phyloP scores from a whole-genome alignment of 2,797 vertebrate genomes.

The Perodicticus potto region DNA sequence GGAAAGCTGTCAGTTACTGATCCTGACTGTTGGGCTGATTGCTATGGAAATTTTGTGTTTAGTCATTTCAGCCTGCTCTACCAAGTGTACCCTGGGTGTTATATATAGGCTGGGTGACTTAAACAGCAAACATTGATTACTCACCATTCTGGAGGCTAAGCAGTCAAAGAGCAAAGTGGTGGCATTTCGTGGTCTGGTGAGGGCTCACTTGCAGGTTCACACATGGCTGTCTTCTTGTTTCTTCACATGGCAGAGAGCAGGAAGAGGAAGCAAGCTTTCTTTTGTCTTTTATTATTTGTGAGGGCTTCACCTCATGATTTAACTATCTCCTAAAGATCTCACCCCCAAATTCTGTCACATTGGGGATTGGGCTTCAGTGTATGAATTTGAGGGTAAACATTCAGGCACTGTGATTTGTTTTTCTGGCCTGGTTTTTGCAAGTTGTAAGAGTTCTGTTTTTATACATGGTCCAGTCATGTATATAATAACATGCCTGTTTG shows the following conservation, averaged over 20 bases:
- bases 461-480: background rate
- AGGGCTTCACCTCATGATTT: background rate
- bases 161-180: background rate
- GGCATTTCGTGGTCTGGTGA: background rate
- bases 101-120: background rate
- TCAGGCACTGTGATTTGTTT: background rate
- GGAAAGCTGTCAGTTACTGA: background rate
- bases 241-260: background rate
- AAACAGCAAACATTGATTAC: background rate
- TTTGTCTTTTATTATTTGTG: background rate
- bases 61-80: background rate
- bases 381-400: background rate
- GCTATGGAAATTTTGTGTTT: background rate
- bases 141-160: background rate
- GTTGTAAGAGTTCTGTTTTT: constrained; percentile 19
- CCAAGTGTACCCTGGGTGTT: background rate
- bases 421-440: background rate
- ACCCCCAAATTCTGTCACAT: background rate
- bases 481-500: background rate
- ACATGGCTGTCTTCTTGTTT: background rate
- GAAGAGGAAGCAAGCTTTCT: background rate
- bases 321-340: background rate
- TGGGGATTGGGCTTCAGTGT: background rate
- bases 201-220: background rate
- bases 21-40: background rate